phyloP scores from a whole-genome alignment of 2,888 invertebrate genomes.

The Odontomyia ornata region DNA sequence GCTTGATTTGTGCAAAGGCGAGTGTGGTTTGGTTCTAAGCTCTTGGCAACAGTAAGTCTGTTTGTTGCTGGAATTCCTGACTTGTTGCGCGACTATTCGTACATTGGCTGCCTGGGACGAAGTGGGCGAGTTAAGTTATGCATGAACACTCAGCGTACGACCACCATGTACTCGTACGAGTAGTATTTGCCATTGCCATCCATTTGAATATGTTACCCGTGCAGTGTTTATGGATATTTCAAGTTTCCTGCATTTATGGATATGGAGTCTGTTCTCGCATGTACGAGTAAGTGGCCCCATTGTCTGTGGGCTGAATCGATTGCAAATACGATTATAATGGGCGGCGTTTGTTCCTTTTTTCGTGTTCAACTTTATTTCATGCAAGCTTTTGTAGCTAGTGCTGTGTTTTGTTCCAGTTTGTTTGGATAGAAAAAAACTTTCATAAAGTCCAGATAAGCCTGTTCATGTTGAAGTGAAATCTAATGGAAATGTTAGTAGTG shows the following conservation, averaged over 20 bases:
- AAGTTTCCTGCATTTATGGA: not conserved
- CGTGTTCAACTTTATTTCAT: not conserved
- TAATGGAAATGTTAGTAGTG: too few species aligned
- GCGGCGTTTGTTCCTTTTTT: not conserved
- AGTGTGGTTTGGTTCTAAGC: not conserved
- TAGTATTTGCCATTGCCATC: not conserved
- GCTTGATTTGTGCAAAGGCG: not conserved
- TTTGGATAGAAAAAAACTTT: too few species aligned
- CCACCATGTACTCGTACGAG: not conserved
- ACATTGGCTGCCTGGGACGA: not conserved
- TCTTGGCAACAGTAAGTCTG: not conserved
- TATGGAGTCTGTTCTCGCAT: not conserved
- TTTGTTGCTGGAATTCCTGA: not conserved
- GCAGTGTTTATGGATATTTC: not conserved
- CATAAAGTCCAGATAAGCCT: too few species aligned
- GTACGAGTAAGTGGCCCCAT: too few species aligned
- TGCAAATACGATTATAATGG: not conserved
- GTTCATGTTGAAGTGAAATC: too few species aligned
- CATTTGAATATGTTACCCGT: not conserved
- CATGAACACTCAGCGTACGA: not conserved
- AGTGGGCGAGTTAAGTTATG: not conserved
- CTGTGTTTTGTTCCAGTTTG: not conserved
- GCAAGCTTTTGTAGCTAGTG: not conserved
- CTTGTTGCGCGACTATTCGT: not conserved
- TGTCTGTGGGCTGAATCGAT: conserved; percentile 12